A percentile compares a stretch with the other conserved stretches of the same genome.
Conservation (phyloP, 2,888 invertebrate species). For the Drosophila atroscutellata region DNA sequence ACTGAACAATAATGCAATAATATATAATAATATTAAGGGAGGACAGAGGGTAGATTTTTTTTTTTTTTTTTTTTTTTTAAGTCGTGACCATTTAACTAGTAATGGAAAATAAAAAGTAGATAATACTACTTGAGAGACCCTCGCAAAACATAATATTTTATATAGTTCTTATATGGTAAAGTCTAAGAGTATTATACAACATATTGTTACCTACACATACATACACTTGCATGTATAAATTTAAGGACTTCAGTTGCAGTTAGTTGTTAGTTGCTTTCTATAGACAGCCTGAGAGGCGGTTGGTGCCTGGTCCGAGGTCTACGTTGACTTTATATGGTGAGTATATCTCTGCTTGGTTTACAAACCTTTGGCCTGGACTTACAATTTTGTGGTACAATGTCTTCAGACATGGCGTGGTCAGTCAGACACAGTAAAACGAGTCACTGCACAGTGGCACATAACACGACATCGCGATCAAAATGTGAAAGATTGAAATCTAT, state of each 20-base stretch:
- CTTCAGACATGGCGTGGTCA: constrained; percentile 41
- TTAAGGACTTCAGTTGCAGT: constrained; percentile 45
- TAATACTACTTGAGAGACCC: constrained; percentile 70
- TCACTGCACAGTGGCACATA: constrained; percentile 58
- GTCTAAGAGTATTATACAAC: constrained; percentile 64
- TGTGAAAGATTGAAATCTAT: neutral
- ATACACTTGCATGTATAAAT: constrained; percentile 24
- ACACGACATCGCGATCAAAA: constrained; percentile 33
- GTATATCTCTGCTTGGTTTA: constrained; percentile 57
- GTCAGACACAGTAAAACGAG: constrained; percentile 44
- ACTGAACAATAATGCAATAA: constrained; percentile 89
- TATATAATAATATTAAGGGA: constrained; percentile 84
- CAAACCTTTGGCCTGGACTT: constrained; percentile 69
- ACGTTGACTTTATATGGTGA: constrained; percentile 37
- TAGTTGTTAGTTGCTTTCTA: constrained; percentile 54
- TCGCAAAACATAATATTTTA: constrained; percentile 57
- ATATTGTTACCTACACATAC: constrained; percentile 60
- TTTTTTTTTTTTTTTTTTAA: constrained; percentile 45
- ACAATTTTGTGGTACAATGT: constrained; percentile 27
- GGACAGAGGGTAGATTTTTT: constrained; percentile 74
- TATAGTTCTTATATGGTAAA: constrained; percentile 47
- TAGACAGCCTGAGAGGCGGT: constrained; percentile 42
- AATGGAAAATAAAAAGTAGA: constrained; percentile 60
- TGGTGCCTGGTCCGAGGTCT: constrained; percentile 60
- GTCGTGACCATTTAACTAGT: constrained; percentile 58